Evolutionary conservation across 2,888 invertebrate species (phyloP).

Genomic region (Cephus pulcher): DNA sequence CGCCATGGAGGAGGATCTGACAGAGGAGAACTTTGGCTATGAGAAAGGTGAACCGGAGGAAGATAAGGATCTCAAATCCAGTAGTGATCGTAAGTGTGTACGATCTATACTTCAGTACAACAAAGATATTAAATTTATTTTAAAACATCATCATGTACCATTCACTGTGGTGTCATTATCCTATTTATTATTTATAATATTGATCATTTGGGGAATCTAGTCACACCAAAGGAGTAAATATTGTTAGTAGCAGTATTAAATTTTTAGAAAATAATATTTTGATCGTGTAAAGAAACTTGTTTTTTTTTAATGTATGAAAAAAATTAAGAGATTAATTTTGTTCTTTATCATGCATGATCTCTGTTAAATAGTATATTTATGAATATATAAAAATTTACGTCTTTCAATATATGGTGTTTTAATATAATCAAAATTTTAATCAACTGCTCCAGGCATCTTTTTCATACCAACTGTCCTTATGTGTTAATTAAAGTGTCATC

Average conservation of each 20-base stretch:
- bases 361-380: no score
- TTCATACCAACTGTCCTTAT: conserved; percentile 6
- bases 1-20: conserved; percentile 67
- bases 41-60: conserved; percentile 53
- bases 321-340: background rate
- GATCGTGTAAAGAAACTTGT: no score
- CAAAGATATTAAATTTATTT: conserved; percentile 30
- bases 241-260: no score
- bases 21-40: conserved; percentile 50
- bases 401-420: conserved; percentile 6
- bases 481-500: conserved; percentile 37
- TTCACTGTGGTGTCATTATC: background rate
- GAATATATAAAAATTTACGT: no score
- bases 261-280: no score
- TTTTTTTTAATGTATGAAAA: background rate
- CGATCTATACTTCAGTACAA: background rate
- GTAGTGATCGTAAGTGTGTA: conserved; percentile 44
- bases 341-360: no score
- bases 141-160: background rate
- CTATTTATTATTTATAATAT: conserved; percentile 6
- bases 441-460: conserved; percentile 9
- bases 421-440: conserved; percentile 8
- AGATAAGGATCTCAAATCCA: conserved; percentile 41
- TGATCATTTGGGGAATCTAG: background rate
- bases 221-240: no score